Base-by-base conservation (phyloP, 1,140 invertebrate species). In the Drosophila prosaltans region DNA sequence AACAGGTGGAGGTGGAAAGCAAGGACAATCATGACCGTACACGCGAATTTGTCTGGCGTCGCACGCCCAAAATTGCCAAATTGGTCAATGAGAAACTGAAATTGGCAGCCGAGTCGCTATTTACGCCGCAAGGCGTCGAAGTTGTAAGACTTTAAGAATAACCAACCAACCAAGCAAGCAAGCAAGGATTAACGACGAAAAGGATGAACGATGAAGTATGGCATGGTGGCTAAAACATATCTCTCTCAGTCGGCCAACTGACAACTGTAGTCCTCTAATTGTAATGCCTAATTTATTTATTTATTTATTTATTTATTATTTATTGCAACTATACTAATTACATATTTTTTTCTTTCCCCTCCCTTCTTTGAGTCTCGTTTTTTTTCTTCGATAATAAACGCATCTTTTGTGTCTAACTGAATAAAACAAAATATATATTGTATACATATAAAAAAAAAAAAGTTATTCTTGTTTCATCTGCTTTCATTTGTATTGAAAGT, bases 11-110 rank as follows among this genome's bases (percentile, higher is more conserved):
- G 74, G 95, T 97, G 11, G 96, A 97, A 73, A 96, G 96, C 92
- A 93, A 94, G 36, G 95, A 96, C 80, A 96, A 97, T 84, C 96
- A 97, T 77, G 96, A 97, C 91, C 94, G 96, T 81, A 97, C 96
- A 3, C 94, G 96, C 58, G 96, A 97, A 91, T 95, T 96, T 72
- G 95, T 97, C 9, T 97, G 96, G 96, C 95, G 94, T 76, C 94
- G 95, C 75, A 97, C 96, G 61, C 95, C 96, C 0, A 94, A 96
- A 82, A 97, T 97, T 65, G 96, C 96, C 11, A 95, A 96, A 75
- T 94, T 97, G 9, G 96, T 97, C 5, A 96, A 96, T 2, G 94
- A 96, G 86, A 97, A 97, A 92, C 92, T 97, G 10, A 94, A 95
- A 63, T 93, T 95, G 9, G 96, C 95, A 1, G 95, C 96, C 1